Evolutionary conservation across 2,797 vertebrate genomes (phyloP), one percentile per base, ranked within the genome.

Genomic region (Sebastes jordani): DNA sequence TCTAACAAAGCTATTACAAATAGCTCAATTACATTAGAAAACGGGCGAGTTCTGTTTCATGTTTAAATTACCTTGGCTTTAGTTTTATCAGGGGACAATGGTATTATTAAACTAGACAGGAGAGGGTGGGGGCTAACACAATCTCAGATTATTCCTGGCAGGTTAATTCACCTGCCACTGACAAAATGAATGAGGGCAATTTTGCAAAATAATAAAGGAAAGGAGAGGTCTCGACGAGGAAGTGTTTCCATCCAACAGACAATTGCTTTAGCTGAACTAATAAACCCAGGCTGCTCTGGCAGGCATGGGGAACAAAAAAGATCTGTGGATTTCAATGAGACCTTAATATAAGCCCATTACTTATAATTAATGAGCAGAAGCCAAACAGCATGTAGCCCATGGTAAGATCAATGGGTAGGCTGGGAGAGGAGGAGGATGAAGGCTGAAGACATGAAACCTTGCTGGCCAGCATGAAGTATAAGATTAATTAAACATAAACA

Each of bases 101-200:
- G 73, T 89, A 60, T 96, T 96, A 96, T 95, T 96, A 95, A 83
- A 94, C 82, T 88, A 93, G 95, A 89, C 93, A 90, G 84, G 60
- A 58, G 64, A 76, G 55, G 80, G 82, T 69, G 81, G 78, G 63
- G 75, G 94, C 94, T 96, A 96, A 96, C 96, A 93, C 90, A 95
- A 92, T 93, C 86, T 91, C 85, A 94, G 95, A 96, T 96, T 96
- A 97, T 96, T 95, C 96, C 96, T 95, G 95, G 93, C 95, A 97
- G 96, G 95, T 97, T 97, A 96, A 97, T 97, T 97, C 90, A 95
- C 95, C 95, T 97, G 96, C 96, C 97, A 96, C 94, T 93, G 87
- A 92, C 90, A 92, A 96, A 97, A 99, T 97, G 95, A 97, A 99
- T 96, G 97, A 96, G 95, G 95, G 95, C 95, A 98, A 98, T 98